phyloP scores from a whole-genome alignment of 2,888 invertebrate species.

The Galerucella pusilla region DNA sequence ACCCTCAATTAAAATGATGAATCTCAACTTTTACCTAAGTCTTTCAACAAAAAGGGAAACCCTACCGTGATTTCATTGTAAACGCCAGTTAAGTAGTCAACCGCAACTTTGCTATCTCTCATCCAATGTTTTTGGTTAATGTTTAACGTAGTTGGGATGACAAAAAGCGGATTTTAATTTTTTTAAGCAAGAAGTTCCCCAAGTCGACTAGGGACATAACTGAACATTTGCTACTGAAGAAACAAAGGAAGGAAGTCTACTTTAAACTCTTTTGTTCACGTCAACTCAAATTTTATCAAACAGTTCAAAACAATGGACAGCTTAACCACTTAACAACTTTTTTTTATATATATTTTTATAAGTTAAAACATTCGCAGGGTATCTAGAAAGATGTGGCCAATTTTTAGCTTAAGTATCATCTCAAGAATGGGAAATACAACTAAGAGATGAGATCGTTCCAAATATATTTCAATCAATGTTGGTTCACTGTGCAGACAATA shows the following conservation, averaged over 20 bases:
- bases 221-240: neutral
- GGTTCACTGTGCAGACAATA: too few relatives aligned
- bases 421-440: too few relatives aligned
- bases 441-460: too few relatives aligned
- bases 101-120: constrained; percentile 46
- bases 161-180: constrained; percentile 1
- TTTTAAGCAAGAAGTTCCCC: neutral
- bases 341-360: too few relatives aligned
- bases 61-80: constrained; percentile 42
- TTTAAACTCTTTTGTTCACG: neutral
- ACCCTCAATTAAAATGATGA: constrained; percentile 54
- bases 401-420: too few relatives aligned
- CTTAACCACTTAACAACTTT: too few relatives aligned
- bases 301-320: too few relatives aligned
- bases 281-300: neutral
- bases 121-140: constrained; percentile 45
- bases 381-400: too few relatives aligned
- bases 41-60: constrained; percentile 43
- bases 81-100: constrained; percentile 44
- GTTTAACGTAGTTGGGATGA: constrained; percentile 21
- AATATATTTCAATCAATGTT: too few relatives aligned
- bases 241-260: neutral
- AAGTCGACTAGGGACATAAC: neutral
- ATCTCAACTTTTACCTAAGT: constrained; percentile 48
- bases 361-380: too few relatives aligned